phyloP scores from a whole-genome alignment of 2,113 vertebrate genomes.

The Tenrec ecaudatus region DNA sequence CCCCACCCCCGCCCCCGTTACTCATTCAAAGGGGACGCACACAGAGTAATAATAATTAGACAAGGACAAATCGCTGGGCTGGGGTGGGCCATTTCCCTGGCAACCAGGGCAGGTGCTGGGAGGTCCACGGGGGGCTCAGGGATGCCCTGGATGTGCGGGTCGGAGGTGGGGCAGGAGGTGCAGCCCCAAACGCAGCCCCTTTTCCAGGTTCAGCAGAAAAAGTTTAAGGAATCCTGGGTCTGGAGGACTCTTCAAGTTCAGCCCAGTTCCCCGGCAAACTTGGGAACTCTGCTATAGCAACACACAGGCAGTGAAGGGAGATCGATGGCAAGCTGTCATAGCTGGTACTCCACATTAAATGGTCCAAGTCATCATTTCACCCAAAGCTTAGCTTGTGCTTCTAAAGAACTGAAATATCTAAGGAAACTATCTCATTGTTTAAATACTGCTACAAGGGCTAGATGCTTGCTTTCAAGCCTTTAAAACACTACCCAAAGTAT shows the following conservation, averaged over 20 bases:
- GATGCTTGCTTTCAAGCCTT: neutral
- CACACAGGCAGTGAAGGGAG: neutral
- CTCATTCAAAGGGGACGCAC: conserved; percentile 93
- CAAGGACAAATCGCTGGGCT: conserved; percentile 93
- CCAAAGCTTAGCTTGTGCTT: conserved; percentile 49
- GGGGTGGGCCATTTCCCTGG: conserved; percentile 89
- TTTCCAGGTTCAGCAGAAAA: neutral
- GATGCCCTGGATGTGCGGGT: neutral
- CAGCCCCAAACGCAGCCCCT: neutral
- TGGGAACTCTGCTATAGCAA: neutral
- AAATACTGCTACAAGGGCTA: neutral
- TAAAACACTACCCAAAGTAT: neutral
- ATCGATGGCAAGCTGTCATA: neutral
- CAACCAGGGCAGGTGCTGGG: conserved; percentile 83
- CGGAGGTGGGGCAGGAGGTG: neutral
- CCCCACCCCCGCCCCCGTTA: conserved; percentile 92
- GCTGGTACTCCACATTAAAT: conserved; percentile 55
- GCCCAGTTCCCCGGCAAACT: neutral
- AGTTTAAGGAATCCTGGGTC: neutral
- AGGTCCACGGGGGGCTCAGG: neutral
- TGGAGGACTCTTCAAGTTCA: neutral
- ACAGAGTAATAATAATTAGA: conserved; percentile 96
- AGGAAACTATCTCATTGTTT: conserved; percentile 10
- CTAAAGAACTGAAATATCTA: conserved; percentile 41
- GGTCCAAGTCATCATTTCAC: conserved; percentile 34